Conservation (phyloP, 2,113 vertebrate genomes). For the Excalfactoria chinensis region DNA sequence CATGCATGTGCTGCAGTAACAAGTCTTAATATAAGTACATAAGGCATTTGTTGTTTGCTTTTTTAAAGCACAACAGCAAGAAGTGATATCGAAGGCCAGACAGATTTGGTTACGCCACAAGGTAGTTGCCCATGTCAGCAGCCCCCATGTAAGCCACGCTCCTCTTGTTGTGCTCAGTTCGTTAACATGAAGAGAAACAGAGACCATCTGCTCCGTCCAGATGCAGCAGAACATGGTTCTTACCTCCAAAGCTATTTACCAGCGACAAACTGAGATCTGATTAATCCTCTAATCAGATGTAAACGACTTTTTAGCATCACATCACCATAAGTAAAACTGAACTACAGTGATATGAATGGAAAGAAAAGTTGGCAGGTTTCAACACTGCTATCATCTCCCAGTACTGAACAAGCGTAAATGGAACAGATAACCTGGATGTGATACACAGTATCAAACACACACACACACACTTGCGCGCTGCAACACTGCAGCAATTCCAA, state of each 20-base stretch:
- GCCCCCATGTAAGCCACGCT: slow-evolving; percentile 38
- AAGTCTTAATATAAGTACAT: not conserved
- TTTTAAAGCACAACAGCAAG: not conserved
- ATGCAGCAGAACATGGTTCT: slow-evolving; percentile 77
- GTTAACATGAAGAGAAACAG: slow-evolving; percentile 70
- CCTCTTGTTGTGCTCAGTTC: slow-evolving; percentile 71
- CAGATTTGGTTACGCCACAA: slow-evolving; percentile 49
- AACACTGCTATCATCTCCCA: not conserved
- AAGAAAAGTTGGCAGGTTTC: slow-evolving; percentile 30
- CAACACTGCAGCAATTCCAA: not conserved
- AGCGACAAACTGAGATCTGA: slow-evolving; percentile 27
- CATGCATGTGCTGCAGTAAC: not conserved
- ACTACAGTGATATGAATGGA: not conserved
- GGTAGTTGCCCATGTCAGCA: slow-evolving; percentile 59
- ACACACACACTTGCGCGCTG: not conserved
- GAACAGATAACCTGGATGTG: not conserved
- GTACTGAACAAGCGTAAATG: not conserved
- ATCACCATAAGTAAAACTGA: not conserved
- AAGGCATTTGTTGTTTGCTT: not conserved
- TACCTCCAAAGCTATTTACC: slow-evolving; percentile 66
- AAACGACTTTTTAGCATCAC: not conserved
- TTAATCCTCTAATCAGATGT: slow-evolving; percentile 42
- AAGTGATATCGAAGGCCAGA: not conserved
- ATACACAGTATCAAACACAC: not conserved
- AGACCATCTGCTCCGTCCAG: slow-evolving; percentile 78